A percentile compares a stretch with the other conserved stretches of the same genome.
These are phyloP conservation scores for Sminthopsis crassicaudata DNA, from an alignment of 2,113 vertebrate species.

Conservation along the genomic window DNA sequence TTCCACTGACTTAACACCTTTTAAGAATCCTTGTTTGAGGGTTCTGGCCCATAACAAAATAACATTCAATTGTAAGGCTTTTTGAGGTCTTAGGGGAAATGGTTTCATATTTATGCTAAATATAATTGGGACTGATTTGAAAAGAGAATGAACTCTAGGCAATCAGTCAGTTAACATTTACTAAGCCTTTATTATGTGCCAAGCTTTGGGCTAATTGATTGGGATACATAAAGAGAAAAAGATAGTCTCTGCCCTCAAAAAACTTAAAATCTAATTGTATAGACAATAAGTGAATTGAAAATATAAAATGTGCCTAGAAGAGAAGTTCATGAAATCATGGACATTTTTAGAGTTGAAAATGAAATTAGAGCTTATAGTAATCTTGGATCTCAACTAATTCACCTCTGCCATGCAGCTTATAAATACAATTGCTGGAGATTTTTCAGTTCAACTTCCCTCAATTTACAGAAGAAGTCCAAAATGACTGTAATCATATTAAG, in stretches of 20 bases:
- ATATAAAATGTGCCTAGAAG: neutral
- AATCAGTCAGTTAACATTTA: no score
- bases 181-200: neutral
- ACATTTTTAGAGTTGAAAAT: neutral
- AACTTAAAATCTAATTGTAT: neutral
- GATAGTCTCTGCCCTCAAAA: neutral
- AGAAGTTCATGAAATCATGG: neutral
- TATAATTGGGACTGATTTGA: neutral
- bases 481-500: neutral
- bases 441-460: neutral
- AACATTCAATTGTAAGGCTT: constrained; percentile 3
- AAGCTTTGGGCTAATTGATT: neutral
- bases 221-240: neutral
- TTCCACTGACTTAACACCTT: no score
- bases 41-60: no score
- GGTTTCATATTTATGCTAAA: neutral
- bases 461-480: neutral
- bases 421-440: neutral
- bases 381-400: neutral
- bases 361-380: neutral
- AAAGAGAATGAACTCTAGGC: neutral
- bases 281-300: neutral
- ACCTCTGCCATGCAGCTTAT: neutral
- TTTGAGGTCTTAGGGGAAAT: neutral
- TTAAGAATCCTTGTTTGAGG: no score